phyloP scores from a whole-genome alignment of 2,797 vertebrate species.

The Alectoris magna region DNA sequence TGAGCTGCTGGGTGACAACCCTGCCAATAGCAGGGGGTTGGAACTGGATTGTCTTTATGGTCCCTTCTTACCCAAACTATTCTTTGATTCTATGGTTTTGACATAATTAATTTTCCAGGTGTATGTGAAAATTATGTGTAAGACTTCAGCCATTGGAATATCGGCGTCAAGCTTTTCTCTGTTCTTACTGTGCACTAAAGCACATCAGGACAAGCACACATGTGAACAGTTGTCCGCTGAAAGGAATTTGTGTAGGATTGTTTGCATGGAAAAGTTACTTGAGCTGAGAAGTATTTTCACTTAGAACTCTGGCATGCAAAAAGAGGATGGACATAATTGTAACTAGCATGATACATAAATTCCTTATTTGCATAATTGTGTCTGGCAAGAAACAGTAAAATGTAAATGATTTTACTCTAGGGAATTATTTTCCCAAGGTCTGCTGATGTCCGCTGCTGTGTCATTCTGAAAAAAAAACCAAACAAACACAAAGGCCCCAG shows the following conservation, averaged over 20 bases:
- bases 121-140: neutral
- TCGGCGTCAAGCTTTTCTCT: neutral
- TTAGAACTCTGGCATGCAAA: neutral
- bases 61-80: neutral
- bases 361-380: neutral
- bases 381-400: neutral
- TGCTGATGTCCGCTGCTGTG: neutral
- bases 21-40: neutral
- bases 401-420: neutral
- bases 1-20: neutral
- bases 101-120: neutral
- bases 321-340: neutral
- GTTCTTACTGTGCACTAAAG: neutral
- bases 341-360: neutral
- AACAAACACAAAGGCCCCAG: neutral
- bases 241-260: fast-evolving
- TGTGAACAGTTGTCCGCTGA: neutral
- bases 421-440: neutral
- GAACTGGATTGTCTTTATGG: neutral
- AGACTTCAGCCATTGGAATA: neutral
- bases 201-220: neutral
- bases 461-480: neutral
- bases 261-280: neutral
- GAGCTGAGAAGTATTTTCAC: neutral
- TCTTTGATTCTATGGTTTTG: neutral